phyloP scores from a whole-genome alignment of 2,888 invertebrate genomes.

The Nycteola revayana region DNA sequence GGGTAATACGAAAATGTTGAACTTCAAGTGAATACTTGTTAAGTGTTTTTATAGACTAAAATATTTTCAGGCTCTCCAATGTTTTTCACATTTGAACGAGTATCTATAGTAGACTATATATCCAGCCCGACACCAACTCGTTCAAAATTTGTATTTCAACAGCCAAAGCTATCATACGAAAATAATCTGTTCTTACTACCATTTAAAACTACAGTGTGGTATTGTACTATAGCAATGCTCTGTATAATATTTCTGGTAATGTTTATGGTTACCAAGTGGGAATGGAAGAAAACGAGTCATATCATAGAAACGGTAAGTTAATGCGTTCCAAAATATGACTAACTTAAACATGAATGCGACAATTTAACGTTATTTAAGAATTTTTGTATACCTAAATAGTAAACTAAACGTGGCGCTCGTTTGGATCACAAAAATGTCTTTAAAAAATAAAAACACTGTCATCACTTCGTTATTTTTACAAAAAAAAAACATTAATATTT shows the following conservation, averaged over 20 bases:
- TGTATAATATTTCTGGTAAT: slow-evolving; percentile 65
- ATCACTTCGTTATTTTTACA: no score
- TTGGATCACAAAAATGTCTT: no score
- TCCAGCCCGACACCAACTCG: slow-evolving; percentile 85
- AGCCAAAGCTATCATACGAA: slow-evolving; percentile 87
- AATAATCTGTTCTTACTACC: slow-evolving; percentile 87
- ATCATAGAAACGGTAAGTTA: slow-evolving; percentile 16
- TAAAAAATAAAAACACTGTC: no score
- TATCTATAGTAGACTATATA: slow-evolving; percentile 84
- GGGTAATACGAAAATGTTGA: no score
- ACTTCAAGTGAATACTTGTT: no score
- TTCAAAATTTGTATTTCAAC: slow-evolving; percentile 87
- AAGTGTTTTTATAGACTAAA: no score
- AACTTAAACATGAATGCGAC: no score
- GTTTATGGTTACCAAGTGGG: slow-evolving; percentile 59
- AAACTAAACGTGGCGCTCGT: no score
- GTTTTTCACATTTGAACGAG: slow-evolving; percentile 84
- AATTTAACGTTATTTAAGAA: no score
- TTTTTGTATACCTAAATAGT: no score
- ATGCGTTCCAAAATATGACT: no score
- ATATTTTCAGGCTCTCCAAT: slow-evolving; percentile 81
- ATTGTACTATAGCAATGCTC: slow-evolving; percentile 72
- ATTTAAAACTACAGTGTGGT: slow-evolving; percentile 85
- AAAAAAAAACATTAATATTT: no score
- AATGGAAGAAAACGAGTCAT: slow-evolving; percentile 56